These are phyloP conservation scores for Epinotia nisella DNA, from an alignment of 2,888 invertebrate species.

Conservation along the genomic window DNA sequence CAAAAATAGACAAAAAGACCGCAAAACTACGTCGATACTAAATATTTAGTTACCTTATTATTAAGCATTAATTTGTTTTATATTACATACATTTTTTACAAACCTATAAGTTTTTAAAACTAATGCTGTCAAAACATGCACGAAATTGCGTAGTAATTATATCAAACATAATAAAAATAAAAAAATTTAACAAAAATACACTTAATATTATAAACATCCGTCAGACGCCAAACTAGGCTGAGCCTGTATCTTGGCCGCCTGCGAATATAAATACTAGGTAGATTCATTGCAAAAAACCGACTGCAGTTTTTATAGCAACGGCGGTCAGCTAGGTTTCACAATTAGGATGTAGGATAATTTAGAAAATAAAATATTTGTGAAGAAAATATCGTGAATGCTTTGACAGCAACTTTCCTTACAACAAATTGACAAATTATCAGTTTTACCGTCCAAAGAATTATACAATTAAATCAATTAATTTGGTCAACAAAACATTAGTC, in stretches of 20 bases:
- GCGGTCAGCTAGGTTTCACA: too few species aligned
- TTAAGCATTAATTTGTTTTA: constrained; percentile 40
- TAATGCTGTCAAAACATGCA: constrained; percentile 8
- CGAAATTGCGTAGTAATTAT: background rate
- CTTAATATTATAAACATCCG: too few species aligned
- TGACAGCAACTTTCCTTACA: constrained; percentile 14
- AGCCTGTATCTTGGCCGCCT: too few species aligned
- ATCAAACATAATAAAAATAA: too few species aligned
- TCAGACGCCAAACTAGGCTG: too few species aligned
- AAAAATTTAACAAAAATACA: too few species aligned
- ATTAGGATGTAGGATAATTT: too few species aligned
- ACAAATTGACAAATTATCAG: constrained; percentile 36
- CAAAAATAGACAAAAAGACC: constrained; percentile 24
- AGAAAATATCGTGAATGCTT: constrained; percentile 1
- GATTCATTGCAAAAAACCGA: too few species aligned
- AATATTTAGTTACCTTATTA: constrained; percentile 31
- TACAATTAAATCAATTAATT: background rate
- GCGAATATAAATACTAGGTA: too few species aligned
- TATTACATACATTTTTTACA: constrained; percentile 17
- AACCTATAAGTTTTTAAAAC: constrained; percentile 9
- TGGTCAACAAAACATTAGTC: too few species aligned
- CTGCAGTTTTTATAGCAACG: too few species aligned
- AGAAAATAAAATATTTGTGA: too few species aligned
- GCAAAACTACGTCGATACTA: constrained; percentile 18
- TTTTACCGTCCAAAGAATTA: constrained; percentile 6